Base-by-base conservation (phyloP, 2,113 vertebrate species). In the Electrona antarctica region DNA sequence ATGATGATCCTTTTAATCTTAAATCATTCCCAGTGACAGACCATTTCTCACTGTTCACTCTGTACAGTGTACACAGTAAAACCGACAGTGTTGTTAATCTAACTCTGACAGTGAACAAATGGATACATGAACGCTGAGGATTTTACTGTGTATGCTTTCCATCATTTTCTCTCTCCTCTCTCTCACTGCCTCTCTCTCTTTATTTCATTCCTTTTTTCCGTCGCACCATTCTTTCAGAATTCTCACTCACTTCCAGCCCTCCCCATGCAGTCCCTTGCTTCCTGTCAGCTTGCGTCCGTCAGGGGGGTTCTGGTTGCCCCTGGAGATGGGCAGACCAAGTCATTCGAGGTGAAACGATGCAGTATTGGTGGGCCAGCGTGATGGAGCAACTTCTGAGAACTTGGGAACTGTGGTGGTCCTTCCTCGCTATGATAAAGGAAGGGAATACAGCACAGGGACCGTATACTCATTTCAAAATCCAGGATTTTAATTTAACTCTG, bases 341-440 rank as follows among this genome's bases (percentile, higher is more conserved):
- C 76, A 71, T 85, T 79, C 8, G 73, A 88, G 86, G 85, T 89
- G 88, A 80, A 33, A 79, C 69, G 63, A 84, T 82, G 79, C 77
- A 52, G 74, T 66, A 61, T 82, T 79, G 78, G 81, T 79, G 61
- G 83, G 70, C 59, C 33, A 9, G 9, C 47, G 57, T 60, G 66
- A 75, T 70, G 65, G 12, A 77, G 75, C 63, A 63, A 73, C 33
- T 41, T 41, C 65, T 14, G 45, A 54, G 41, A 60, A 47, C 41
- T 21, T 64, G 52, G 62, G 60, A 54, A 29, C 41, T 8, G 62
- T 1, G 69, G 69, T 66, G 78, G 68, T 77, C 48, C 14, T 67
- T 41, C 33, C 33, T 28, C 50, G 56, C 67, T 50, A 28, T 64
- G 79, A 78, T 79, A 73, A 84, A 66, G 54, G 62, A 11, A 62